Base-by-base conservation (phyloP, 2,113 vertebrate genomes). In the Callionymus lyra region DNA sequence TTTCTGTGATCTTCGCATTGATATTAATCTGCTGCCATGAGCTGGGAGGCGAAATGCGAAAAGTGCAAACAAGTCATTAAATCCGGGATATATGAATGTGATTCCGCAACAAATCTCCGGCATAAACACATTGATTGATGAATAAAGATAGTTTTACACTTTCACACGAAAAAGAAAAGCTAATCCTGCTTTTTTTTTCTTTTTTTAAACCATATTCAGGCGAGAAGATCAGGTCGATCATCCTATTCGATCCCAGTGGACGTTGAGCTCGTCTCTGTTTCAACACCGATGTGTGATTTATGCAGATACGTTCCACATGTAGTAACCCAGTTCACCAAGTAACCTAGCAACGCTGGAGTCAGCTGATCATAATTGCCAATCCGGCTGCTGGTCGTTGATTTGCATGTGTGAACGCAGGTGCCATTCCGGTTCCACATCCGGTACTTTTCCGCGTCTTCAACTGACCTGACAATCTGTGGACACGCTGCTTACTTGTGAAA, bases 331-430 rank as follows among this genome's bases (percentile, higher is more conserved):
- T 79, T 83, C 59, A 76, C 49, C 46, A 64, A 68, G 77, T 83
- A 79, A 72, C 81, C 75, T 83, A 82, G 79, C 77, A 83, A 83
- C 81, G 72, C 65, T 50, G 43, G 45, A 68, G 53, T 68, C 67
- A 70, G 66, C 72, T 71, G 62, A 56, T 65, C 67, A 51, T 38
- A 35, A 39, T 31, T 42, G 33, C 38, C 50, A 16, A 47, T n/a
- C 11, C 37, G 27, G 54, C 35, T 34, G n/a, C 13, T 21, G 27
- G 54, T 35, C 34, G n/a, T 12, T 21, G 46, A 63, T 72, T 70
- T 63, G 67, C 59, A 56, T 65, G 38, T 50, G 47, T 54, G 57
- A 27, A 55, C 52, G 32, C 34, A 47, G 47, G 50, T 47, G 46
- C 13, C 37, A 14, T 6, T 49, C 32, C 13, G 39, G 14, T 6